Evolutionary conservation across 2,113 vertebrate species (phyloP).

Genomic region (Myanophis thanlyinensis): DNA sequence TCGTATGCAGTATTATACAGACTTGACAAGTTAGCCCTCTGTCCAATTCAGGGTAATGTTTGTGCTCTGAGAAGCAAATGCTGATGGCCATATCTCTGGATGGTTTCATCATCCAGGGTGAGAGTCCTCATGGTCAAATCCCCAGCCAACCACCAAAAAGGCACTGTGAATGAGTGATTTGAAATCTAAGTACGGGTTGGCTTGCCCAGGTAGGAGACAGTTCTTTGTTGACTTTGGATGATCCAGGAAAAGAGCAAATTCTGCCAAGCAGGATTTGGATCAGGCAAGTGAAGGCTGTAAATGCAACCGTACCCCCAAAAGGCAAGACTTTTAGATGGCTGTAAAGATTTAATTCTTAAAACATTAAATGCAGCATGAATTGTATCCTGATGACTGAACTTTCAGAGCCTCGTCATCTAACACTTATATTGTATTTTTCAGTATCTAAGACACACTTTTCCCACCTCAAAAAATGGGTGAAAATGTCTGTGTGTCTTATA

Average conservation of each 20-base stretch:
- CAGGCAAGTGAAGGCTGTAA: neutral
- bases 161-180: neutral
- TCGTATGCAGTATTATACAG: neutral
- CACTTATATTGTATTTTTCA: too few relatives aligned
- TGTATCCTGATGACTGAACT: neutral
- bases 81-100: neutral
- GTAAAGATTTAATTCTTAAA: neutral
- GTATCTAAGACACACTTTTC: too few relatives aligned
- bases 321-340: neutral
- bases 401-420: neutral
- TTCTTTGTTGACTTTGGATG: neutral
- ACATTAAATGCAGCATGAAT: neutral
- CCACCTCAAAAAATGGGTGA: too few relatives aligned
- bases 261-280: neutral
- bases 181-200: neutral
- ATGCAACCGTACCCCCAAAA: neutral
- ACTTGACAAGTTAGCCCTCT: neutral
- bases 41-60: neutral
- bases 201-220: neutral
- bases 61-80: neutral
- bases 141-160: neutral
- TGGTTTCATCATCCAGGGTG: neutral
- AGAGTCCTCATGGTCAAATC: neutral
- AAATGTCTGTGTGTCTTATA: too few relatives aligned
- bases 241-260: neutral